Conservation (phyloP, 2,113 vertebrate genomes). For the Gymnobelideus leadbeateri region DNA sequence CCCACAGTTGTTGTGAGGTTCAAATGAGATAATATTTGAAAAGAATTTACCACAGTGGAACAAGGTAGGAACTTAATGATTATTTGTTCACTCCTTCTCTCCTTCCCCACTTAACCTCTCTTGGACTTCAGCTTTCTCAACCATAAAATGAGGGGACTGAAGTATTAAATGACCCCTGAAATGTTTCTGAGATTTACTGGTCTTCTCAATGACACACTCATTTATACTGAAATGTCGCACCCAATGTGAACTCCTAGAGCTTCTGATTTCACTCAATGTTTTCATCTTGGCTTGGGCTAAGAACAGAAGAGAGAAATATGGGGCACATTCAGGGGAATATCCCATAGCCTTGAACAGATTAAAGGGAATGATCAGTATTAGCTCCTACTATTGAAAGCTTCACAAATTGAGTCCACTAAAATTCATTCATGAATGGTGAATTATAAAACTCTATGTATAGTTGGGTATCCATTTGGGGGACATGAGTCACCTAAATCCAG, state of each 20-base stretch:
- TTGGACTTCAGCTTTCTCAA: neutral
- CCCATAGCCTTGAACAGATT: neutral
- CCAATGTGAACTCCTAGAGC: neutral
- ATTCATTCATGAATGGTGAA: neutral
- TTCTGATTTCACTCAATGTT: neutral
- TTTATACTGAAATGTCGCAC: neutral
- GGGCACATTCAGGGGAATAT: neutral
- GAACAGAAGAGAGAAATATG: neutral
- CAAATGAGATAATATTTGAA: conserved; percentile 17
- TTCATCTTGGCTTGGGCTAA: neutral
- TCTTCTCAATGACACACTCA: neutral
- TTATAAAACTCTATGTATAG: neutral
- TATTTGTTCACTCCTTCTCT: neutral
- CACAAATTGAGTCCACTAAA: neutral
- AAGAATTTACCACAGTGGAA: neutral
- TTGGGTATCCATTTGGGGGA: neutral
- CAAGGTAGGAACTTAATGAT: neutral
- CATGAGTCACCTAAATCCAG: neutral
- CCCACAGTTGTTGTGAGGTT: neutral
- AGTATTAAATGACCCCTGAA: neutral
- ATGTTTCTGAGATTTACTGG: neutral
- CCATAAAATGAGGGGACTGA: neutral
- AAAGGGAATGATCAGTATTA: neutral
- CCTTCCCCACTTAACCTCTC: neutral
- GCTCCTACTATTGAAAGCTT: neutral